Evolutionary conservation across 2,888 invertebrate species (phyloP), one percentile per base, ranked within the genome.

Genomic region (Spodoptera littoralis): DNA sequence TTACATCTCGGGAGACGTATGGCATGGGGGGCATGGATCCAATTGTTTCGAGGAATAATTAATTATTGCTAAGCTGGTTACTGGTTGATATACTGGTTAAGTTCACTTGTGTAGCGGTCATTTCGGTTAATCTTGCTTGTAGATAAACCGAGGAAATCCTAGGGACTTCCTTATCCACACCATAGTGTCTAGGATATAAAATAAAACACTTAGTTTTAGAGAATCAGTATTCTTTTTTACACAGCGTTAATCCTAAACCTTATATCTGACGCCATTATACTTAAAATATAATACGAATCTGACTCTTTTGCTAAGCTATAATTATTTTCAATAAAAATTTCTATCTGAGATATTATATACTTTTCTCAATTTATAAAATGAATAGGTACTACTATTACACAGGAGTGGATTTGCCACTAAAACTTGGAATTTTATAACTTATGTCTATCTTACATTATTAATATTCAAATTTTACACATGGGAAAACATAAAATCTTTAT

Each of bases 281-380:
- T 91, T 93, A 92, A 90, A 90, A 92, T 91, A 92, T 90, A 93
- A 92, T 92, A 93, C 90, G 92, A 92, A 92, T 92, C 90, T 90
- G 92, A 92, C 93, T 93, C 89, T 90, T 88, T 86, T 81, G 79
- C 88, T 91, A 90, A 84, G 82, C 85, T 91, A 91, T 83, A 87
- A 84, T 36, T 89, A 80, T 77, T 82, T 84, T 84, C 72, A 87
- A 89, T 90, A 90, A 88, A 91, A 90, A 87, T 77, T 82, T 90
- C 79, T 88, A 90, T 91, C 85, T 90, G 90, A 87, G 86, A 90
- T 89, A 88, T 86, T 86, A 88, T 84, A 84, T 81, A 67, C 71
- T 79, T 82, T 84, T 84, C 84, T 84, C 83, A 83, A 86, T 88
- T 87, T 86, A 85, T 84, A 85, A 88, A 89, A 88, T 70, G 81